Percentiles rank a stretch among this genome's conserved stretches.
phyloP scores from a whole-genome alignment of 2,113 vertebrate genomes.

The Callipepla californica region DNA sequence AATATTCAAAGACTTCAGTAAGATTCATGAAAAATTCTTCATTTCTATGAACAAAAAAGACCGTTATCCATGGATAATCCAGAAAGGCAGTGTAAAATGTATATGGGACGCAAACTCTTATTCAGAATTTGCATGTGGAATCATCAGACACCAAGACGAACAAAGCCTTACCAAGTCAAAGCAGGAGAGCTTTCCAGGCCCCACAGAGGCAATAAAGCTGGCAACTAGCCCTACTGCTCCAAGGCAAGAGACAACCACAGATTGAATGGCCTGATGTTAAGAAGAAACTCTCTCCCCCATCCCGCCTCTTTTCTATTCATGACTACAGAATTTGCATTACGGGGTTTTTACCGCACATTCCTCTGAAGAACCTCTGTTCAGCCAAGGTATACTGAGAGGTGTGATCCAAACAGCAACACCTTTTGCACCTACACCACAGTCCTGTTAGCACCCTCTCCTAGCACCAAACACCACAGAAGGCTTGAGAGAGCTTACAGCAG shows the following conservation, averaged over 20 bases:
- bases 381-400: neutral
- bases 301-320: neutral
- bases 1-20: neutral
- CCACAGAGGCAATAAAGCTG: neutral
- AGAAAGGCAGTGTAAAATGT: neutral
- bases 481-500: neutral
- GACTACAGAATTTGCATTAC: neutral
- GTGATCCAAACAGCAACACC: neutral
- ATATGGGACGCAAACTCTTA: neutral
- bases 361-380: neutral
- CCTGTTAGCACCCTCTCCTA: neutral
- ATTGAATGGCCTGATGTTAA: neutral
- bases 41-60: neutral
- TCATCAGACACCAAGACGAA: neutral
- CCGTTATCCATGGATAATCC: neutral
- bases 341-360: neutral
- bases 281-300: neutral
- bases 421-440: neutral
- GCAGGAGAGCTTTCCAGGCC: neutral
- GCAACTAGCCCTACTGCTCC: neutral
- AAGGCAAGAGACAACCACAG: neutral
- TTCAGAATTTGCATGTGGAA: neutral
- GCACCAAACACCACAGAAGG: neutral
- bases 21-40: neutral
- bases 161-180: neutral